Evolutionary conservation across 2,113 vertebrate species (phyloP).

Genomic region (Cololabis saira): DNA sequence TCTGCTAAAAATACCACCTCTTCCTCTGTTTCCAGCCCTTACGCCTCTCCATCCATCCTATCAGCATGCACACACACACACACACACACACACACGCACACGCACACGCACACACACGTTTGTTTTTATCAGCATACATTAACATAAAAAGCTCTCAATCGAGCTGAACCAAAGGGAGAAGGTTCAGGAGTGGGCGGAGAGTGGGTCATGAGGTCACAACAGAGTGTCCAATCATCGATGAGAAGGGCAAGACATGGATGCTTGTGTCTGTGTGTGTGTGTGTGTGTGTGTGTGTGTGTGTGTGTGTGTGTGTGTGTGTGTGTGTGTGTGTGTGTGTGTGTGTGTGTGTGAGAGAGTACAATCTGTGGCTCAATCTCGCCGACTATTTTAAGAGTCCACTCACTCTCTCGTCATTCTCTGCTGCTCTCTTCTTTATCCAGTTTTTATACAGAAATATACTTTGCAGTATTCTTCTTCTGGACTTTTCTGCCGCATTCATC

Average conservation of each 20-base stretch:
- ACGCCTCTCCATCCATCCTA: slow-evolving; percentile 30
- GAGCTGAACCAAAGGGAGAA: slow-evolving; percentile 64
- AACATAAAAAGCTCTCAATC: slow-evolving; percentile 48
- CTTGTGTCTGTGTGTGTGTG: slow-evolving; percentile 46
- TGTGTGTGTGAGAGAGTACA: slow-evolving; percentile 38
- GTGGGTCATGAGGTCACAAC: slow-evolving; percentile 63
- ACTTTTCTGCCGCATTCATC: neutral
- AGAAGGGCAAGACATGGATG: slow-evolving; percentile 50
- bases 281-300: slow-evolving; percentile 40
- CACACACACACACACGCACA: slow-evolving; percentile 32
- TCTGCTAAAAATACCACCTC: slow-evolving; percentile 76
- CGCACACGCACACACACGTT: no score
- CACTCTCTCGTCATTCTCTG: slow-evolving; percentile 34
- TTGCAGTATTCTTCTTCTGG: neutral
- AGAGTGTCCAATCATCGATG: slow-evolving; percentile 56
- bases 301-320: slow-evolving; percentile 46
- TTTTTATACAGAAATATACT: slow-evolving; percentile 6
- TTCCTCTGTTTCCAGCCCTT: slow-evolving; percentile 53
- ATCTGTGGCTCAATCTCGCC: slow-evolving; percentile 68
- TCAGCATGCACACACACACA: slow-evolving; percentile 23
- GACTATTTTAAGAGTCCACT: slow-evolving; percentile 71
- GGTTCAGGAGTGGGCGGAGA: slow-evolving; percentile 68
- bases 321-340: slow-evolving; percentile 37
- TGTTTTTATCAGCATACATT: slow-evolving; percentile 69
- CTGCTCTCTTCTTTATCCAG: slow-evolving; percentile 30